Evolutionary conservation across 2,888 invertebrate genomes (phyloP).

Genomic region (Graphium colonna): DNA sequence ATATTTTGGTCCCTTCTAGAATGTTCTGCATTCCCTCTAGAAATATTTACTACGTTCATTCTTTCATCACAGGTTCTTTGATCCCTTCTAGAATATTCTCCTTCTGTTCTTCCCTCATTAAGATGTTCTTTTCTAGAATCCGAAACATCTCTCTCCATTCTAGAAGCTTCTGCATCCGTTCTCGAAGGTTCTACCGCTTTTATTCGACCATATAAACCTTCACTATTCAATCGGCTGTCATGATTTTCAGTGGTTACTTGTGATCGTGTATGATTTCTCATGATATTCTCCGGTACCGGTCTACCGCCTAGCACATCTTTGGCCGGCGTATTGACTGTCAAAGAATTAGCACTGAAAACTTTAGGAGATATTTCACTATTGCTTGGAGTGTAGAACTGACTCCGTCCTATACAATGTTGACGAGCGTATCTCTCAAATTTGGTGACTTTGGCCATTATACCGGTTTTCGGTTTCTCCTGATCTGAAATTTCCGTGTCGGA

Average conservation of each 20-base stretch:
- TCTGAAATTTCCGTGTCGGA: conserved; percentile 58
- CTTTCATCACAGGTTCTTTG: conserved; percentile 35
- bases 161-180: conserved; percentile 64
- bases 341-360: conserved; percentile 88
- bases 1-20: conserved; percentile 8
- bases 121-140: too few species aligned
- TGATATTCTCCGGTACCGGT: conserved; percentile 80
- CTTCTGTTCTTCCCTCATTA: conserved; percentile 31
- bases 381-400: conserved; percentile 65
- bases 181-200: conserved; percentile 30
- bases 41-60: conserved; percentile 24
- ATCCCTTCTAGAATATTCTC: too few species aligned
- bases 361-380: conserved; percentile 83
- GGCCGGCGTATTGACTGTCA: conserved; percentile 90
- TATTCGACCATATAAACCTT: conserved; percentile 65
- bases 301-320: conserved; percentile 88
- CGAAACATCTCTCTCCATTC: conserved; percentile 40
- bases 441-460: conserved; percentile 87
- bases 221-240: neutral
- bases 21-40: neutral
- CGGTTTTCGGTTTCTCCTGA: conserved; percentile 65
- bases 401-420: conserved; percentile 72
- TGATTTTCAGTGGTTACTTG: conserved; percentile 29
- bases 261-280: conserved; percentile 75
- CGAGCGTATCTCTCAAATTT: conserved; percentile 89